A percentile compares a stretch with the other conserved stretches of the same genome.
phyloP scores from a whole-genome alignment of 92 coral and sea anemone genomes.

The Muricea muricata region DNA sequence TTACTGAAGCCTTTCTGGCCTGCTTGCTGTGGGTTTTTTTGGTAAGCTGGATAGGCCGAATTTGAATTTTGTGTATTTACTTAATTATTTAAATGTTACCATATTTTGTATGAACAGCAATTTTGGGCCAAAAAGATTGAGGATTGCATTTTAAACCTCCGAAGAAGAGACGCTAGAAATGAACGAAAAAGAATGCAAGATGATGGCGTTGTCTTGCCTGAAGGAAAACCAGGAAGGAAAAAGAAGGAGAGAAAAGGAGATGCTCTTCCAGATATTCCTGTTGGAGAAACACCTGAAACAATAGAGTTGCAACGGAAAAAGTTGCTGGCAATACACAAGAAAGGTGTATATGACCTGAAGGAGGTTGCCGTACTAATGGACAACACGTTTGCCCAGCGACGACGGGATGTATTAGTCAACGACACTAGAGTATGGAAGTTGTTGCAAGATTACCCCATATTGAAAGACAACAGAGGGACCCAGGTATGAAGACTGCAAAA shows the following conservation, averaged over 20 bases:
- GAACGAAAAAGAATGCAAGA: neutral
- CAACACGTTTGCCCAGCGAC: constrained; percentile 46
- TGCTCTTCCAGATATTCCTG: constrained; percentile 45
- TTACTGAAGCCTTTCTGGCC: too few species aligned
- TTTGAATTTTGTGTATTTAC: too few species aligned
- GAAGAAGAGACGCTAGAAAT: constrained; percentile 2
- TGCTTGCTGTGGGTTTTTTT: too few species aligned
- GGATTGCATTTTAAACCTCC: neutral
- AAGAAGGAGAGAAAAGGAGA: neutral
- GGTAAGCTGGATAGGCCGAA: too few species aligned
- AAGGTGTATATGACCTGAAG: constrained; percentile 26
- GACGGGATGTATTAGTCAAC: constrained; percentile 20
- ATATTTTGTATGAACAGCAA: too few species aligned
- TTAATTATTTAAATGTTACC: too few species aligned
- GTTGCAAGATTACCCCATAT: constrained; percentile 41
- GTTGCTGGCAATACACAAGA: constrained; percentile 11
- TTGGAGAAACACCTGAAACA: constrained; percentile 65
- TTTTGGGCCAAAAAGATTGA: constrained; percentile 22
- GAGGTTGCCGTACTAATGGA: constrained; percentile 40
- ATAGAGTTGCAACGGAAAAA: constrained; percentile 9
- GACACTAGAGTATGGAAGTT: constrained; percentile 46
- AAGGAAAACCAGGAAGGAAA: constrained; percentile 13
- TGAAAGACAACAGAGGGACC: constrained; percentile 50
- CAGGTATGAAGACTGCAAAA: constrained; percentile 18
- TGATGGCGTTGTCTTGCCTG: neutral